These are phyloP conservation scores for Calycopis cecrops DNA, from an alignment of 1,140 invertebrate genomes.

Conservation along the genomic window DNA sequence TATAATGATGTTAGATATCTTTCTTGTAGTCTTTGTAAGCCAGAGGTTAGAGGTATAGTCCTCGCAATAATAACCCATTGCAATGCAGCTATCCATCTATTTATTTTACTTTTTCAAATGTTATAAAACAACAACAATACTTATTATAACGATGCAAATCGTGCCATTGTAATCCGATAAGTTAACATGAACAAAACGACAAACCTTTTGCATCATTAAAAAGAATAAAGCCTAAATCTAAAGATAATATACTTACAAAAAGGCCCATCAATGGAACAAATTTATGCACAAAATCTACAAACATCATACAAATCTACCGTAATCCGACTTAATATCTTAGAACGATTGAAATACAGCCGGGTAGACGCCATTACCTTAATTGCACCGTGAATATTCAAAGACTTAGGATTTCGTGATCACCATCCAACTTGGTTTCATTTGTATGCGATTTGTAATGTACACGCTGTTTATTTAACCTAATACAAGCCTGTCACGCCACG, in stretches of 20 bases:
- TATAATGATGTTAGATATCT: no score
- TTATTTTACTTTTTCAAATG: no score
- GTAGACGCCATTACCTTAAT: slow-evolving; percentile 27
- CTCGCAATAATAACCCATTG: no score
- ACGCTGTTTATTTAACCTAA: slow-evolving; percentile 22
- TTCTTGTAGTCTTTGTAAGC: no score
- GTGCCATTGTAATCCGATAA: no score
- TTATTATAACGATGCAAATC: no score
- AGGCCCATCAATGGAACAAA: slow-evolving; percentile 16
- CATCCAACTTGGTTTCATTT: slow-evolving; percentile 21
- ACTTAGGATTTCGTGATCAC: slow-evolving; percentile 22
- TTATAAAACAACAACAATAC: no score
- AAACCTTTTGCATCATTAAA: no score
- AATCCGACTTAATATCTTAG: slow-evolving; percentile 27
- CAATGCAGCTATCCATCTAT: no score
- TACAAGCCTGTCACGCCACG: slow-evolving; percentile 18
- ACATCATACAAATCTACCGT: slow-evolving; percentile 8
- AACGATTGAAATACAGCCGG: slow-evolving; percentile 25
- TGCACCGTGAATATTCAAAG: slow-evolving; percentile 29
- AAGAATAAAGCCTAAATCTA: no score
- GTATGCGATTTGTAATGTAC: slow-evolving; percentile 23
- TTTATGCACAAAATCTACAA: slow-evolving; percentile 21
- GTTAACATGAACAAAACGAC: no score
- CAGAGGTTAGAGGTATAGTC: no score
- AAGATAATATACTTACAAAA: neutral